Evolutionary conservation across 2,113 vertebrate species (phyloP).

Genomic region (Etheostoma spectabile): DNA sequence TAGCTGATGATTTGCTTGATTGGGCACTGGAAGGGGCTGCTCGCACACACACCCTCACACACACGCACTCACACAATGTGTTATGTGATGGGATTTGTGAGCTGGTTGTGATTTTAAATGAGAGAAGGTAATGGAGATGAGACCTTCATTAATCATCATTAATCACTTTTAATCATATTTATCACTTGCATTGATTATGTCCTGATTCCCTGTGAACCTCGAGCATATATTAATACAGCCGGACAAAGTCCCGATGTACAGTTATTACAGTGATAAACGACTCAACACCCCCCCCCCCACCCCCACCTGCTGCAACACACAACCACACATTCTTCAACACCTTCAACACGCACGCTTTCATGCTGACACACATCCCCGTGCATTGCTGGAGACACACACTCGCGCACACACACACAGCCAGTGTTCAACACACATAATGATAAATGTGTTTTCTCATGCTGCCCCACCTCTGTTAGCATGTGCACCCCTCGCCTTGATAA

Average conservation of each 20-base stretch:
- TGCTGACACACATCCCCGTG: constrained; percentile 41
- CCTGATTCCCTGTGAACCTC: constrained; percentile 73
- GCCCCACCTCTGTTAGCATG: constrained; percentile 80
- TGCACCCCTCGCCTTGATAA: constrained; percentile 77
- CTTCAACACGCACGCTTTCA: constrained; percentile 37
- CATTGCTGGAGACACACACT: constrained; percentile 21
- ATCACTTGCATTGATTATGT: constrained; percentile 87
- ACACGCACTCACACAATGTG: constrained; percentile 13
- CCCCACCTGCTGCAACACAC: constrained; percentile 57
- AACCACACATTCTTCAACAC: constrained; percentile 67
- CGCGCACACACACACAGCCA: constrained; percentile 28
- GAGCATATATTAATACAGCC: constrained; percentile 79
- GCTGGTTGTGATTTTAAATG: constrained; percentile 69
- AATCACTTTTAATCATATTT: constrained; percentile 87
- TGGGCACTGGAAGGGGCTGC: constrained; percentile 69
- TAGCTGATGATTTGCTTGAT: constrained; percentile 82
- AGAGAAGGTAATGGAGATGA: constrained; percentile 73
- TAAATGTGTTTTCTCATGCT: constrained; percentile 79
- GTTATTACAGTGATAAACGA: constrained; percentile 84
- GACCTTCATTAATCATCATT: constrained; percentile 85
- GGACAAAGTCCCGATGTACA: constrained; percentile 80
- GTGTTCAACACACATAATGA: constrained; percentile 50
- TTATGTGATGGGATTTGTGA: constrained; percentile 49
- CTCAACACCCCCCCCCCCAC: constrained; percentile 49
- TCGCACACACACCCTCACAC: not conserved